Base-by-base conservation (phyloP, 2,888 invertebrate species). In the Ormyrus pomaceus region DNA sequence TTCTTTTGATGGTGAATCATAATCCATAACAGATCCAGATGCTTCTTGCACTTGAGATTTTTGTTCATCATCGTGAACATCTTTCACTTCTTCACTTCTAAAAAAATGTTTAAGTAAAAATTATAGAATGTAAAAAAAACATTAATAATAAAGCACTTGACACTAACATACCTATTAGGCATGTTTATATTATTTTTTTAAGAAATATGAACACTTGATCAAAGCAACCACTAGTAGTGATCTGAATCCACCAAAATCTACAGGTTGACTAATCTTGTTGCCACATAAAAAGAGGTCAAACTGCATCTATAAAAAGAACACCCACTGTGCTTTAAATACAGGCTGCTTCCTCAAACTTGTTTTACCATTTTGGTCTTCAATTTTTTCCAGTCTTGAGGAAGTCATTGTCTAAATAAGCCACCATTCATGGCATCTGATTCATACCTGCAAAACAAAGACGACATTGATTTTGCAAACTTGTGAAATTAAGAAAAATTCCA, bases 271-370 rank as follows among this genome's bases (percentile, higher is more conserved):
- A 84, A 83, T 83, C 80, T 83, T 83, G 84, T 82, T 80, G 82
- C 82, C n/a, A 50, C 70, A 70, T 51, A 10, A 73, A 90, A 89
- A 84, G 87, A 89, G 89, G 89, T 89, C 88, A 86, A 84, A 86
- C 86, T 82, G 77, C 51, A 74, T 88, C 89, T 90, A 90, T 88
- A 88, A 90, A 89, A 89, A 90, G 90, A 88, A 88, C 87, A 86
- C 86, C 86, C 86, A 87, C 86, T 62, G 72, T 64, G 70, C 61
- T 69, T 77, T 82, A 59, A 77, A 77, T 77, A 79, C 19, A 50
- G 11, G 53, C 66, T 69, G 55, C 76, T 79, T 81, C 79, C 81
- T 81, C 11, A 79, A 81, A 81, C 78, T 62, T 62, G 71, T 13
- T 78, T 78, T 75, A 59, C 81, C 81, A 78, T 78, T 81, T 81